Conservation (phyloP, 1,140 invertebrate genomes). For the Capitella teleta region DNA sequence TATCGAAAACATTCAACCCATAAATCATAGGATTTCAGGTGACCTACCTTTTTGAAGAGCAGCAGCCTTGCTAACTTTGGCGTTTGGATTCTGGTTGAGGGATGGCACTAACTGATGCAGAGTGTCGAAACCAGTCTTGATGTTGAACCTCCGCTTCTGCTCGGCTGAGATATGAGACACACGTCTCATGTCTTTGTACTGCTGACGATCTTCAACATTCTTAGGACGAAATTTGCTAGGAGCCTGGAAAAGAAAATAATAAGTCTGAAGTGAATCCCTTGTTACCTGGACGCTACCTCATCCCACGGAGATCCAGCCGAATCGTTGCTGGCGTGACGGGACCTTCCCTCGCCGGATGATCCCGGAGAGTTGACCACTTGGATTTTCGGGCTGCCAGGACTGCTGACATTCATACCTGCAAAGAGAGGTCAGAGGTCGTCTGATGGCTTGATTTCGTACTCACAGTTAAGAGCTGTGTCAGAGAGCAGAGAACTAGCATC, state of each 20-base stretch:
- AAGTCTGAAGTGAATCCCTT: neutral
- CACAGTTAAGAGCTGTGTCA: too few species aligned
- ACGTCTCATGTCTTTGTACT: conserved; percentile 40
- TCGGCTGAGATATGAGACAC: conserved; percentile 87
- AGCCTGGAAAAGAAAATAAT: neutral
- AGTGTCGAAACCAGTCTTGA: conserved; percentile 93
- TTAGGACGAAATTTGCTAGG: conserved; percentile 25
- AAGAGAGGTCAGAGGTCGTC: too few species aligned
- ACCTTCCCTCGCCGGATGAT: conserved; percentile 5
- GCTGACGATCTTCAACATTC: conserved; percentile 25
- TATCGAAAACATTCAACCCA: neutral
- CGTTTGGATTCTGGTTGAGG: conserved; percentile 75
- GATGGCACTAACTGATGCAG: conserved; percentile 82
- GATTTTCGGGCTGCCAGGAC: too few species aligned
- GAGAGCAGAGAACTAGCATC: too few species aligned
- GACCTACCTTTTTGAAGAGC: conserved; percentile 79
- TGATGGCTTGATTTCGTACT: too few species aligned
- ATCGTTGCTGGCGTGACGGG: conserved; percentile 11
- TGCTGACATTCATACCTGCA: too few species aligned
- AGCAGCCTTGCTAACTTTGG: conserved; percentile 84
- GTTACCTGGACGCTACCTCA: neutral
- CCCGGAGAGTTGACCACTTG: too few species aligned
- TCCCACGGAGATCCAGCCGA: conserved; percentile 3
- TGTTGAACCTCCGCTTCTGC: conserved; percentile 92
- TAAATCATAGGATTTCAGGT: conserved; percentile 5